phyloP scores from a whole-genome alignment of 2,797 vertebrate genomes.

The Gymnoscopelus braueri region DNA sequence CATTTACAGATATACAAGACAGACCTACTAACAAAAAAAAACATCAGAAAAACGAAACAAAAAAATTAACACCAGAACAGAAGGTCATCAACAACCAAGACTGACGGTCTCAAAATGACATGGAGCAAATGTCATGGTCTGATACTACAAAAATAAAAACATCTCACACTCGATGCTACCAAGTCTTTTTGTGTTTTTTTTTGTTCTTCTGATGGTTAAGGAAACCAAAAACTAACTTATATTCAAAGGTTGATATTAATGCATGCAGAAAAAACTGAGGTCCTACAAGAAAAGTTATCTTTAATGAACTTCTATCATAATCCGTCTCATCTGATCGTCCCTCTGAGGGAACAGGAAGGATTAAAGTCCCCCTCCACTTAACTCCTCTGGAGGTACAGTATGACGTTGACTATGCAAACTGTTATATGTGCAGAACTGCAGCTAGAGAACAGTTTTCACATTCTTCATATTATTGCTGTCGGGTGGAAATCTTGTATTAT shows the following conservation, averaged over 20 bases:
- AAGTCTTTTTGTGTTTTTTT: too few relatives aligned
- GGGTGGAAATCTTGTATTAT: too few relatives aligned
- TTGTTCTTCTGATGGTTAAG: too few relatives aligned
- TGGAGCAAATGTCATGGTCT: background rate
- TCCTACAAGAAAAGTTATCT: background rate
- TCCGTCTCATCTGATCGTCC: conserved; percentile 10
- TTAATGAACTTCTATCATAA: conserved; percentile 37
- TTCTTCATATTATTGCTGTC: too few relatives aligned
- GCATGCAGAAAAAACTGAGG: conserved; percentile 32
- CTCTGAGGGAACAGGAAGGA: conserved; percentile 4
- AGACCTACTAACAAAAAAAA: conserved; percentile 1
- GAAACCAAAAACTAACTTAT: too few relatives aligned
- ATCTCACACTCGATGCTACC: too few relatives aligned
- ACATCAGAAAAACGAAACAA: too few relatives aligned
- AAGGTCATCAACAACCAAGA: conserved; percentile 17
- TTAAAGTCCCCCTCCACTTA: conserved; percentile 41
- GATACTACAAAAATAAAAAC: too few relatives aligned
- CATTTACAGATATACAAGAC: conserved; percentile 79
- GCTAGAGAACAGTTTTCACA: too few relatives aligned
- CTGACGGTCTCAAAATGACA: background rate
- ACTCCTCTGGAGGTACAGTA: too few relatives aligned
- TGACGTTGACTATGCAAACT: too few relatives aligned
- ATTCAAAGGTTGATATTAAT: conserved; percentile 19
- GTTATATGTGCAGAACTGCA: too few relatives aligned
- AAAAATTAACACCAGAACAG: conserved; percentile 18